Evolutionary conservation across 2,888 invertebrate species (phyloP).

Genomic region (Bellardia pandia): DNA sequence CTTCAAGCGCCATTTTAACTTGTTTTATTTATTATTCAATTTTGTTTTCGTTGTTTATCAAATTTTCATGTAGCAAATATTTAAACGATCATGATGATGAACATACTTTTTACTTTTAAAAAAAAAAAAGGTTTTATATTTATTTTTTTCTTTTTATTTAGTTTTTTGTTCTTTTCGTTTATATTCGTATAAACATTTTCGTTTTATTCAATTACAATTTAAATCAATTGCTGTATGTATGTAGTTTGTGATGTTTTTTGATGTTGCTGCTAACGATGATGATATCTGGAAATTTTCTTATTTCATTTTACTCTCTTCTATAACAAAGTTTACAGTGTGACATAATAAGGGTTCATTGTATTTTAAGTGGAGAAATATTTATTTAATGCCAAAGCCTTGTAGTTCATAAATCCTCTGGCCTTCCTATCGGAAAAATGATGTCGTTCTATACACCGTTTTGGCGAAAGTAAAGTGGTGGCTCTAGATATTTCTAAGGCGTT

Average conservation of each 20-base stretch:
- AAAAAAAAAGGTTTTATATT: not conserved
- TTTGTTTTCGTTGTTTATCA: constrained; percentile 47
- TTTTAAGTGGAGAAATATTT: too few relatives aligned
- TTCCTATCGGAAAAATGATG: too few relatives aligned
- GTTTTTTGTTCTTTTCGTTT: constrained; percentile 48
- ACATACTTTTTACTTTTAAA: constrained; percentile 42
- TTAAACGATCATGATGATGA: constrained; percentile 1
- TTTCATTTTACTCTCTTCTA: constrained; percentile 24
- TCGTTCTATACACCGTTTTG: too few relatives aligned
- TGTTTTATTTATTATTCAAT: constrained; percentile 53
- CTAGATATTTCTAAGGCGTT: too few relatives aligned
- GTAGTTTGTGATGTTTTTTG: constrained; percentile 54
- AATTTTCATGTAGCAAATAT: constrained; percentile 51
- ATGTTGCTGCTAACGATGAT: constrained; percentile 40
- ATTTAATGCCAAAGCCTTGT: too few relatives aligned
- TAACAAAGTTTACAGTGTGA: constrained; percentile 36
- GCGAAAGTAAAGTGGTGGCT: too few relatives aligned
- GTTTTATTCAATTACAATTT: constrained; percentile 82
- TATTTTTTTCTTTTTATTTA: constrained; percentile 28
- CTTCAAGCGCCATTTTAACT: constrained; percentile 68
- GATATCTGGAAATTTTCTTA: constrained; percentile 29
- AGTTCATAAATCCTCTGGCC: too few relatives aligned
- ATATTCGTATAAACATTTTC: constrained; percentile 65
- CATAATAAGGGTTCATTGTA: not conserved
- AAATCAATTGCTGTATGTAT: constrained; percentile 78